phyloP scores from a whole-genome alignment of 1,140 invertebrate genomes.

The Drosophila subobscura region DNA sequence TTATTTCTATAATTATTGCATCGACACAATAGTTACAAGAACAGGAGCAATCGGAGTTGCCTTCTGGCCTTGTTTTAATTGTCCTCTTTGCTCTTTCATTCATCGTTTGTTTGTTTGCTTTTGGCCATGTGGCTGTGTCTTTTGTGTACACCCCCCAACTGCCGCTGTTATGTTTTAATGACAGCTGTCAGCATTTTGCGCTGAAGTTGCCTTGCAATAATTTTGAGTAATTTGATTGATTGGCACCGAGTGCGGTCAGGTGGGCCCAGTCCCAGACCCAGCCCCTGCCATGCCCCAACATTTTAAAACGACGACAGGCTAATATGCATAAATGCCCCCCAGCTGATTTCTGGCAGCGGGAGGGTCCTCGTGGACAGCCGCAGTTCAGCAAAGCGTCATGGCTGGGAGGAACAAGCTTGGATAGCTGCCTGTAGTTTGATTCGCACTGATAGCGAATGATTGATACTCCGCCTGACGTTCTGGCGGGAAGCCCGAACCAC shows the following conservation, averaged over 20 bases:
- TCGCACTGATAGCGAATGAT: neutral
- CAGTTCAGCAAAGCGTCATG: neutral
- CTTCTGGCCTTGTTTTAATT: slow-evolving; percentile 32
- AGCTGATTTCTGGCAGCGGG: too few species aligned
- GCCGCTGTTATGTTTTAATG: slow-evolving; percentile 41
- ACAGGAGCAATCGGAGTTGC: slow-evolving; percentile 1
- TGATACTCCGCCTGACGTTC: neutral
- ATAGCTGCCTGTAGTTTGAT: neutral
- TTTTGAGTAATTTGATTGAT: slow-evolving; percentile 64
- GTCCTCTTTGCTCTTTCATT: slow-evolving; percentile 16
- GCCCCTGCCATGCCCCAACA: neutral
- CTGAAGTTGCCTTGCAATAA: slow-evolving; percentile 43
- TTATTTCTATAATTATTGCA: slow-evolving; percentile 60
- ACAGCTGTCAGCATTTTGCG: slow-evolving; percentile 55
- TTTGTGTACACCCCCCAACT: neutral
- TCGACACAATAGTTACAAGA: slow-evolving; percentile 18
- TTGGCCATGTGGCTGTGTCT: slow-evolving; percentile 1
- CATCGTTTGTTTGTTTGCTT: slow-evolving; percentile 36
- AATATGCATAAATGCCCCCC: neutral
- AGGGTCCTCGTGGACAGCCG: neutral
- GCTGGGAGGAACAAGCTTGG: too few species aligned
- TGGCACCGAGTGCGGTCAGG: slow-evolving; percentile 2
- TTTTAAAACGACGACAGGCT: slow-evolving; percentile 2
- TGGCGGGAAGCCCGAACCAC: too few species aligned
- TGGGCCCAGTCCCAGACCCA: too few species aligned